phyloP scores from a whole-genome alignment of 2,888 invertebrate genomes.

The Nyleta sp. region DNA sequence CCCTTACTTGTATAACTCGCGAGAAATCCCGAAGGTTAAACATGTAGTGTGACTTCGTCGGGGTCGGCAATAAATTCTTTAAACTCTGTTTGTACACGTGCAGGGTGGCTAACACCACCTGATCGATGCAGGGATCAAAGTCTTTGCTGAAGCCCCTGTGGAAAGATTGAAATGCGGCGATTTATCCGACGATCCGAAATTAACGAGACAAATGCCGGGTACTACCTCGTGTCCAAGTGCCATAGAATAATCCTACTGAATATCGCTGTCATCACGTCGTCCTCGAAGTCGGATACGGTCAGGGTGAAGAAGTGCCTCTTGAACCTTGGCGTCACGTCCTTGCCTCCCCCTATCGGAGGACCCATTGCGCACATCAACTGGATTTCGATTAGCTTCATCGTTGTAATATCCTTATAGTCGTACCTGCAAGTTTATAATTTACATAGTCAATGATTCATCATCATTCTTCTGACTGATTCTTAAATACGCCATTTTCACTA shows the following conservation, averaged over 20 bases:
- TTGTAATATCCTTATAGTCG: constrained; percentile 91
- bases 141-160: constrained; percentile 93
- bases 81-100: constrained; percentile 93
- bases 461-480: too few species aligned
- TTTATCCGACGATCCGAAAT: too few species aligned
- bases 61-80: constrained; percentile 93
- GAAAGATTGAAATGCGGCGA: constrained; percentile 34
- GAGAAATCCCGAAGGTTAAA: constrained; percentile 98
- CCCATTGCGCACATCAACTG: constrained; percentile 92
- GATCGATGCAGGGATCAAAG: constrained; percentile 95
- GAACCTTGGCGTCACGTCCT: constrained; percentile 92
- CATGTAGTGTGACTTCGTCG: constrained; percentile 96
- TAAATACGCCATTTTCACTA: too few species aligned
- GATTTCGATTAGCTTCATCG: constrained; percentile 92
- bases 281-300: constrained; percentile 95
- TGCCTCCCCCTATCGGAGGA: constrained; percentile 90
- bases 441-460: too few species aligned
- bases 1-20: constrained; percentile 91
- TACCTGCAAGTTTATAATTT: constrained; percentile 83
- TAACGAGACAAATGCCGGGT: too few species aligned
- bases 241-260: constrained; percentile 96
- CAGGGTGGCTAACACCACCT: constrained; percentile 93
- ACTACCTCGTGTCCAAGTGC: constrained; percentile 96
- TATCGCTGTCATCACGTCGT: constrained; percentile 91
- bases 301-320: constrained; percentile 93